Evolutionary conservation across 2,888 invertebrate species (phyloP), one percentile per base, ranked within the genome.

Genomic region (Xestobium rufovillosum): DNA sequence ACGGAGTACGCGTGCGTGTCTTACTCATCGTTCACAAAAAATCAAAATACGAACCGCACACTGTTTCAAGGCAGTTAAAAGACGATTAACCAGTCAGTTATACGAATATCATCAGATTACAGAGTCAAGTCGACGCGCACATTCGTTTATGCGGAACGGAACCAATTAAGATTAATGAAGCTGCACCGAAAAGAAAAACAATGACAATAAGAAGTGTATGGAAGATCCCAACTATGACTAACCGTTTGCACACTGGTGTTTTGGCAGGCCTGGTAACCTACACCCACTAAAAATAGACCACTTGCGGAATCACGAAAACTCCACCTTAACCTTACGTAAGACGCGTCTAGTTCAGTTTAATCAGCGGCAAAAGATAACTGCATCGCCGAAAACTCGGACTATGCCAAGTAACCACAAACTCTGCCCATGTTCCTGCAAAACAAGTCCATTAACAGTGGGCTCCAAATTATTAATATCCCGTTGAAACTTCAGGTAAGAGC

Each of bases 1-100:
- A 75, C 57, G 75, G 73, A 36, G 76, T 75, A 63, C 76, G 75
- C 69, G 70, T 72, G 70, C 76, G 75, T 54, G 35, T 32, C 55
- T 53, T 53, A 52, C 73, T 70, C 74, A 74, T 74, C n/a, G 6
- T 19, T 19, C 23, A 19, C 23, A 19, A 19, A n/a, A 19, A 19
- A 19, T 19, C 23, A 19, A 6, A 8, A 19, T n/a, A 19, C 23
- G n/a, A 19, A n/a, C n/a, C 23, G 23, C 6, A 19, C n/a, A n/a
- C n/a, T n/a, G n/a, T n/a, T n/a, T n/a, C n/a, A n/a, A n/a, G n/a
- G n/a, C n/a, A n/a, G n/a, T n/a, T n/a, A n/a, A n/a, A n/a, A n/a
- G n/a, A n/a, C n/a, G n/a, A n/a, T n/a, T n/a, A n/a, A n/a, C n/a
- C n/a, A n/a, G n/a, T n/a, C n/a, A n/a, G n/a, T n/a, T n/a, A n/a